These are phyloP conservation scores for Formica exsecta DNA, from an alignment of 1,140 invertebrate genomes.

Conservation along the genomic window DNA sequence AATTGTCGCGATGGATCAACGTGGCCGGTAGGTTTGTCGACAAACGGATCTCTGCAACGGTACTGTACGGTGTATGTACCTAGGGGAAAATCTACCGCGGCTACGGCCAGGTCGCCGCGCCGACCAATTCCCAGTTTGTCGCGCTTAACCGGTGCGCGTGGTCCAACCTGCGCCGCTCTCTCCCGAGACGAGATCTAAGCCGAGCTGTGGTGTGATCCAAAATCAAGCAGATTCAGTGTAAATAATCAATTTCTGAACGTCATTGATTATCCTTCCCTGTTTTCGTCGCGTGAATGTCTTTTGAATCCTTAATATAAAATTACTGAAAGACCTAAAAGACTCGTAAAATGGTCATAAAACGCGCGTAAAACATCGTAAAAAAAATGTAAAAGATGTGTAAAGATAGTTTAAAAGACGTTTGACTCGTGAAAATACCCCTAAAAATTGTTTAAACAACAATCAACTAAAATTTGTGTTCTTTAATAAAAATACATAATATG, in stretches of 20 bases:
- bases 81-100: constrained; percentile 46
- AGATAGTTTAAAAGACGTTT: too few species aligned
- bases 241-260: neutral
- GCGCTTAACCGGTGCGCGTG: constrained; percentile 67
- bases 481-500: neutral
- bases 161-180: constrained; percentile 40
- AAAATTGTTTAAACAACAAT: neutral
- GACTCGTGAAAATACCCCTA: neutral
- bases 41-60: constrained; percentile 71
- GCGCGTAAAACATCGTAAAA: neutral
- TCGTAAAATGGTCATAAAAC: neutral
- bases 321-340: neutral
- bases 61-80: constrained; percentile 52
- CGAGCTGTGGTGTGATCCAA: constrained; percentile 10
- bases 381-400: neutral
- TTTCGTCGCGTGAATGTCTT: neutral
- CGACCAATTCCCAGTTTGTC: constrained; percentile 77
- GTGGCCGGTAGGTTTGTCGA: constrained; percentile 67
- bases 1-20: constrained; percentile 50
- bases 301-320: neutral
- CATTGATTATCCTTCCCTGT: neutral
- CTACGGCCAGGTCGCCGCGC: constrained; percentile 13
- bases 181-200: constrained; percentile 28
- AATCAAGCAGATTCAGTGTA: constrained; percentile 33
- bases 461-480: neutral